These are phyloP conservation scores for Trematomus bernacchii DNA, from an alignment of 2,797 vertebrate genomes.

Conservation along the genomic window DNA sequence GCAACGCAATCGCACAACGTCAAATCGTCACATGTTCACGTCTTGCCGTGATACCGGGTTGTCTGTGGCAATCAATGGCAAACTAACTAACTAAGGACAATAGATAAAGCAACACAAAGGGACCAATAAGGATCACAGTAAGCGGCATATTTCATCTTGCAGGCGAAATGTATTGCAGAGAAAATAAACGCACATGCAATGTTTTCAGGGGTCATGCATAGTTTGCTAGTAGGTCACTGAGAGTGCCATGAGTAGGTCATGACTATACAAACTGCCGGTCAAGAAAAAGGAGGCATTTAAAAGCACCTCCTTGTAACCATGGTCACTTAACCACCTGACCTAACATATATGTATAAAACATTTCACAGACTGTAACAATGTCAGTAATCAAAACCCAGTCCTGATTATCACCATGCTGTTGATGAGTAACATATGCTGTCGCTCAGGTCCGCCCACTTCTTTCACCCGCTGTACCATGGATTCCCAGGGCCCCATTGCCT, in stretches of 20 bases:
- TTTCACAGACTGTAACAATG: constrained; percentile 24
- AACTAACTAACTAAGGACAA: constrained; percentile 25
- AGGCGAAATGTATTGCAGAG: constrained; percentile 12
- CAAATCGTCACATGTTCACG: too few relatives aligned
- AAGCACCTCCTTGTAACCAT: constrained; percentile 12
- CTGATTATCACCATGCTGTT: constrained; percentile 36
- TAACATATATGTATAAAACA: constrained; percentile 25
- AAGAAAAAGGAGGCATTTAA: constrained; percentile 13
- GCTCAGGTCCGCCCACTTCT: constrained; percentile 28
- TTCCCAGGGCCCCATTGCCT: constrained; percentile 63
- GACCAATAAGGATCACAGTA: constrained; percentile 4
- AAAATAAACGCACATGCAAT: constrained; percentile 6
- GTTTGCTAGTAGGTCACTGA: neutral
- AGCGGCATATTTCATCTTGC: constrained; percentile 9
- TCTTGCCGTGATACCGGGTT: too few relatives aligned
- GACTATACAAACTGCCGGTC: neutral
- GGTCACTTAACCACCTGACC: constrained; percentile 19
- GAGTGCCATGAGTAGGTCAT: neutral
- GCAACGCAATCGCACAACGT: too few relatives aligned
- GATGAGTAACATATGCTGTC: constrained; percentile 50
- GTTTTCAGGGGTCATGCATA: constrained; percentile 23
- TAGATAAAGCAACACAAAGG: constrained; percentile 26
- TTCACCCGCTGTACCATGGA: constrained; percentile 50
- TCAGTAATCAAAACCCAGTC: constrained; percentile 38
- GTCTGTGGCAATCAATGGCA: constrained; percentile 18